phyloP scores from a whole-genome alignment of 2,888 invertebrate species.

The Agrilus biguttatus region DNA sequence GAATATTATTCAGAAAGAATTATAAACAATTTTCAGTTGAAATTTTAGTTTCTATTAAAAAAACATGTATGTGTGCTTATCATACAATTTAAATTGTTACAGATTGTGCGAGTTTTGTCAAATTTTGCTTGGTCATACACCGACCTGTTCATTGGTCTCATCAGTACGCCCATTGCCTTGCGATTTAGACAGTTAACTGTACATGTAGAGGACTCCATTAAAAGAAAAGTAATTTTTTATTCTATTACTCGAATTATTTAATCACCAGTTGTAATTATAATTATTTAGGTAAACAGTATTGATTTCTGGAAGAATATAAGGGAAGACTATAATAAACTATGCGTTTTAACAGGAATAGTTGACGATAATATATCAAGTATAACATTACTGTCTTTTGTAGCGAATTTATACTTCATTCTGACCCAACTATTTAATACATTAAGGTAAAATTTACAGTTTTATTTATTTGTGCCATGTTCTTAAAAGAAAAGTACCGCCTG shows the following conservation, averaged over 20 bases:
- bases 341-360: slow-evolving; percentile 42
- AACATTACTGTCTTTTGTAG: slow-evolving; percentile 49
- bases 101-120: slow-evolving; percentile 18
- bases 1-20: no score
- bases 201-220: slow-evolving; percentile 9
- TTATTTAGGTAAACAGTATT: no score
- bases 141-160: slow-evolving; percentile 24
- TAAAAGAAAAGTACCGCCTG: no score
- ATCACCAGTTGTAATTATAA: neutral
- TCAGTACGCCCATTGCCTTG: slow-evolving; percentile 20
- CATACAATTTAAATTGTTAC: slow-evolving; percentile 6
- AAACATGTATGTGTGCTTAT: no score
- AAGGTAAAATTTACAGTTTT: slow-evolving; percentile 18
- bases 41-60: no score
- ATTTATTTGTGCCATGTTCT: neutral
- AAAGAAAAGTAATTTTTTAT: neutral
- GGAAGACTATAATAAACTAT: slow-evolving; percentile 48
- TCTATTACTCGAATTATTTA: neutral
- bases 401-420: slow-evolving; percentile 59
- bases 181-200: slow-evolving; percentile 21
- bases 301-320: slow-evolving; percentile 44
- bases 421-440: slow-evolving; percentile 53
- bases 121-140: slow-evolving; percentile 21
- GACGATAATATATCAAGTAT: slow-evolving; percentile 48
- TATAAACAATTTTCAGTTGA: no score